These are phyloP conservation scores for Neuroterus valhalla DNA, from an alignment of 1,140 invertebrate species.

Conservation along the genomic window DNA sequence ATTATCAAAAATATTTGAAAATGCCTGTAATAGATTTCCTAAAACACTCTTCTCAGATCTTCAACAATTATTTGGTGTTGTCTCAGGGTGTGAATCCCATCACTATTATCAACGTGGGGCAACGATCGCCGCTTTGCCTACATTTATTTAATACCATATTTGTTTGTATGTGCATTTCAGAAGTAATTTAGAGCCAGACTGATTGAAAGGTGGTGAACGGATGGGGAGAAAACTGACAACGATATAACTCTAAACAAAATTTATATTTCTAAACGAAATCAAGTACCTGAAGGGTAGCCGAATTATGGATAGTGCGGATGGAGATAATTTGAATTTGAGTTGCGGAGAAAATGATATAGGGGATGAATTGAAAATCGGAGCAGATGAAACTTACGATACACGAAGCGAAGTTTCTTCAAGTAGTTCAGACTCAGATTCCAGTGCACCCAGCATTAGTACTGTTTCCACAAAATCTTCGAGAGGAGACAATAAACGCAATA, in stretches of 20 bases:
- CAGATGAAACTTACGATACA: conserved; percentile 81
- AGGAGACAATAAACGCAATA: conserved; percentile 76
- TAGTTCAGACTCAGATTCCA: conserved; percentile 80
- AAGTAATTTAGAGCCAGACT: conserved; percentile 46
- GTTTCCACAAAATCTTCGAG: conserved; percentile 80
- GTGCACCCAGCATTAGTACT: conserved; percentile 84
- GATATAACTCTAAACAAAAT: neutral
- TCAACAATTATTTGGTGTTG: neutral
- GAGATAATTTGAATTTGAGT: conserved; percentile 82
- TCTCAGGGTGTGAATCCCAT: conserved; percentile 25
- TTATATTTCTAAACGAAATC: neutral
- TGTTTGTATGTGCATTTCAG: conserved; percentile 59
- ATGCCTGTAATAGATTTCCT: neutral
- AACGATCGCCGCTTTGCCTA: conserved; percentile 31
- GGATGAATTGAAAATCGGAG: conserved; percentile 82
- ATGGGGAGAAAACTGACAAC: neutral
- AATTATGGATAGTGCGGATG: conserved; percentile 74
- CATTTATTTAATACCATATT: conserved; percentile 46
- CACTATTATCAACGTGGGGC: conserved; percentile 35
- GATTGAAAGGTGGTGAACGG: neutral
- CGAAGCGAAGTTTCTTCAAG: conserved; percentile 86
- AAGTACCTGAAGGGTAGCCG: neutral
- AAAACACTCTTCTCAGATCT: neutral
- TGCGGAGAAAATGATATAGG: conserved; percentile 83
- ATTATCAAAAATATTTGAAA: neutral